Evolutionary conservation across 2,113 vertebrate species (phyloP).

Genomic region (Dasypus novemcinctus): DNA sequence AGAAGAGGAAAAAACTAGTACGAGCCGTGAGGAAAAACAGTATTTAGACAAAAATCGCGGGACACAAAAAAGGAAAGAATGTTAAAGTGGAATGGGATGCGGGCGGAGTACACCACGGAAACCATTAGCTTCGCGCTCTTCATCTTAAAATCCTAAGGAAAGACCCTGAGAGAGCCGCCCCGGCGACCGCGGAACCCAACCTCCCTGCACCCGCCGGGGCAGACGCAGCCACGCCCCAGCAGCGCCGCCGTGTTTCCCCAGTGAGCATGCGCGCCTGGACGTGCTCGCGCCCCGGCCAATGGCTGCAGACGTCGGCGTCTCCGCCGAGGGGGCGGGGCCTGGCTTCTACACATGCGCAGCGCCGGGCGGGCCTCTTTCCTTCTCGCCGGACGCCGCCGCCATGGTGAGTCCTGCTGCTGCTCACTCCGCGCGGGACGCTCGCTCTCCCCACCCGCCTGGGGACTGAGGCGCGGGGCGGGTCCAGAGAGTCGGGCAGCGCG

Average conservation of each 20-base stretch:
- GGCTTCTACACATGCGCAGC: conserved; percentile 33
- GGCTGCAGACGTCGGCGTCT: not conserved
- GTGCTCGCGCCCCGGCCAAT: conserved; percentile 6
- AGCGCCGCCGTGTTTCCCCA: not conserved
- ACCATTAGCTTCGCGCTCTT: not conserved
- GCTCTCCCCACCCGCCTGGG: rapidly evolving
- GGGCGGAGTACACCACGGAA: not conserved
- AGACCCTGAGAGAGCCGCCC: rapidly evolving
- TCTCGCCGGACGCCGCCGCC: conserved; percentile 59
- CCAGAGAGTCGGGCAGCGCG: not conserved
- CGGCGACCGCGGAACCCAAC: rapidly evolving
- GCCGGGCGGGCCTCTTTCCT: not conserved
- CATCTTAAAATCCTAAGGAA: not conserved
- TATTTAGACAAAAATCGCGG: not conserved
- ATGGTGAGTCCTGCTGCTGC: conserved; percentile 18
- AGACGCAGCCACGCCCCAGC: rapidly evolving
- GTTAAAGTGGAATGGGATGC: not conserved
- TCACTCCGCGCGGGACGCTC: rapidly evolving
- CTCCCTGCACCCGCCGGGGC: rapidly evolving
- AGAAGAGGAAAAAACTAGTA: not conserved
- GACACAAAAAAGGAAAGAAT: not conserved
- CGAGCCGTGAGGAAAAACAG: not conserved
- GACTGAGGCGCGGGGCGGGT: not conserved
- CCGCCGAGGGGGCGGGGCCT: not conserved
- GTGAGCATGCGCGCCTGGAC: not conserved